Evolutionary conservation across 2,113 vertebrate species (phyloP).

Genomic region (Ctenodactylus gundi): DNA sequence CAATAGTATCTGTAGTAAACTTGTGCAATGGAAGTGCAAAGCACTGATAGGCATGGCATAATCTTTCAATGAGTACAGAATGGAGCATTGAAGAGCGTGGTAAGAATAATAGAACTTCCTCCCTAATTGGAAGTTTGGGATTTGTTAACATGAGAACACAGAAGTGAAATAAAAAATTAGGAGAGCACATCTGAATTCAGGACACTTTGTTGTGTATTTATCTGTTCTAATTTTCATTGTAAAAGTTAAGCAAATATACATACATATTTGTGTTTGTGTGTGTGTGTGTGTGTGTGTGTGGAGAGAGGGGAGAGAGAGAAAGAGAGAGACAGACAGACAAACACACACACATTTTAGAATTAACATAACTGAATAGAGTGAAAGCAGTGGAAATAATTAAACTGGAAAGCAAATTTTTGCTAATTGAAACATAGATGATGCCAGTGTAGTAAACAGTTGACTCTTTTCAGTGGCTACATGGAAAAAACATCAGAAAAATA

Average conservation of each 20-base stretch:
- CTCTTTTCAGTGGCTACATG: fast-evolving
- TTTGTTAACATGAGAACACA: not conserved
- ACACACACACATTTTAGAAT: too few relatives aligned
- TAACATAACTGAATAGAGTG: too few relatives aligned
- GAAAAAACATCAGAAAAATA: not conserved
- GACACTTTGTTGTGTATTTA: not conserved
- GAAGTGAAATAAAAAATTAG: not conserved
- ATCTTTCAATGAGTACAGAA: not conserved
- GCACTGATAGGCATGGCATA: not conserved
- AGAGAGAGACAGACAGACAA: too few relatives aligned
- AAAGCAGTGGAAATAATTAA: too few relatives aligned
- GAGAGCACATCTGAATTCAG: not conserved
- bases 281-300: too few relatives aligned
- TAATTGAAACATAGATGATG: not conserved
- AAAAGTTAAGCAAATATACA: too few relatives aligned
- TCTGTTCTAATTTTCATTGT: too few relatives aligned
- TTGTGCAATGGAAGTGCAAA: not conserved
- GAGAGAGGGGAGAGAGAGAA: too few relatives aligned
- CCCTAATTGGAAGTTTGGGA: not conserved
- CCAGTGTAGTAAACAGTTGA: not conserved
- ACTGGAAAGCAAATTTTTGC: too few relatives aligned
- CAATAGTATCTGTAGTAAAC: not conserved
- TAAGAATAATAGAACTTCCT: not conserved
- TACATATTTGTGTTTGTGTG: too few relatives aligned
- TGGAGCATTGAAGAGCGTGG: not conserved